These are phyloP conservation scores for Cnemophilus loriae DNA, from an alignment of 2,113 vertebrate genomes.

Conservation along the genomic window DNA sequence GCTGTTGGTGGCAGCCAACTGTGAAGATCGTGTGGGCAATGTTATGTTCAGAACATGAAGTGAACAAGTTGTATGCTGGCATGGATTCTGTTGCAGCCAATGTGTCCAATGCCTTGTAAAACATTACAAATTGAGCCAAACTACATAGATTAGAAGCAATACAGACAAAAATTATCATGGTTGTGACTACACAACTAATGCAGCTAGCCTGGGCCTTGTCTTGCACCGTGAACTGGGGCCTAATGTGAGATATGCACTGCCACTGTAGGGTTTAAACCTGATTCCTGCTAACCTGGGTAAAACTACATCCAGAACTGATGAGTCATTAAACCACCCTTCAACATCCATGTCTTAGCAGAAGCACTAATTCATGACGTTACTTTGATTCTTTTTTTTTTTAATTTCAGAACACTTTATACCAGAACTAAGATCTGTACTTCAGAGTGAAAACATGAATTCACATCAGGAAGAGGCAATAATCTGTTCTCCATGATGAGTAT, in stretches of 20 bases:
- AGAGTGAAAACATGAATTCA: background rate
- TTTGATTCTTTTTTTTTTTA: background rate
- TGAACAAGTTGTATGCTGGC: slow-evolving; percentile 25
- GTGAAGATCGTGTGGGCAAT: background rate
- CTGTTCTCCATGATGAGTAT: background rate
- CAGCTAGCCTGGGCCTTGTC: background rate
- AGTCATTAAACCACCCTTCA: background rate
- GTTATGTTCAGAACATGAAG: slow-evolving; percentile 30
- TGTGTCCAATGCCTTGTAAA: background rate
- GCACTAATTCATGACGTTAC: background rate
- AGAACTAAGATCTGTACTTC: background rate
- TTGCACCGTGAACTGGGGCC: background rate
- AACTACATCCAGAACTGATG: background rate
- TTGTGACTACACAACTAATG: background rate
- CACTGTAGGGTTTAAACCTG: background rate
- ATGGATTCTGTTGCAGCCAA: slow-evolving; percentile 14
- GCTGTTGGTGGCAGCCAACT: slow-evolving; percentile 7
- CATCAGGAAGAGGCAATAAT: background rate
- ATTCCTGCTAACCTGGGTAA: background rate
- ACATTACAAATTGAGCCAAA: background rate
- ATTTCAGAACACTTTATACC: background rate
- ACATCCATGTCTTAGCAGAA: background rate
- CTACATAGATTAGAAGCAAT: background rate
- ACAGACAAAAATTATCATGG: background rate
- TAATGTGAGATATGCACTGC: background rate